Evolutionary conservation across 2,797 vertebrate genomes (phyloP).

Genomic region (Siniperca scherzeri): DNA sequence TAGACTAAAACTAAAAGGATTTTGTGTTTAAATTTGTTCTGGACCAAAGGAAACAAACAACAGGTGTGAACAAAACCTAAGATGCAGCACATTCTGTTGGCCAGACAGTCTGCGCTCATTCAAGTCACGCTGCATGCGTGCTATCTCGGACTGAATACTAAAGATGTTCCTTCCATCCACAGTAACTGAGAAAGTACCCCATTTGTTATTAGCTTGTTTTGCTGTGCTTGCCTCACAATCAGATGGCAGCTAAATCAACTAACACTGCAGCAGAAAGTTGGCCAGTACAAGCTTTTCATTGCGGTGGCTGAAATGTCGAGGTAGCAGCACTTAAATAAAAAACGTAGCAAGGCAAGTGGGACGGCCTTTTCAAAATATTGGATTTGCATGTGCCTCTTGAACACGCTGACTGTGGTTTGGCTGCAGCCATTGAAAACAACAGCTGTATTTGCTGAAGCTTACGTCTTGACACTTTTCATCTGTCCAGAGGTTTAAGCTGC

Average conservation of each 20-base stretch:
- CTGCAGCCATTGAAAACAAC: background rate
- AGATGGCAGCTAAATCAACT: background rate
- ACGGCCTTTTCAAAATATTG: background rate
- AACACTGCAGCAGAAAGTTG: background rate
- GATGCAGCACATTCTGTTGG: background rate
- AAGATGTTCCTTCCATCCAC: constrained; percentile 23
- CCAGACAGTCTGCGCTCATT: constrained; percentile 15
- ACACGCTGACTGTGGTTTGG: background rate
- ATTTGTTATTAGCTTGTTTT: background rate
- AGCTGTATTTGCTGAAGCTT: constrained; percentile 17
- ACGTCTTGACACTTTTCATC: background rate
- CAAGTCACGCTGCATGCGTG: constrained; percentile 2
- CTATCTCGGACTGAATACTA: constrained; percentile 31
- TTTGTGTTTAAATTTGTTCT: background rate
- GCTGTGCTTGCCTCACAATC: background rate
- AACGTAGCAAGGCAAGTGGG: background rate
- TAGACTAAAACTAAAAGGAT: background rate
- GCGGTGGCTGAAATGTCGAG: background rate
- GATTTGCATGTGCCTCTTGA: background rate
- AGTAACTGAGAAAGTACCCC: background rate
- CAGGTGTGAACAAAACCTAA: background rate
- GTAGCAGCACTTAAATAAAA: background rate
- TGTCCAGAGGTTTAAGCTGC: constrained; percentile 7
- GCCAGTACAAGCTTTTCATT: background rate
- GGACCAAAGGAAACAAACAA: background rate